phyloP scores from a whole-genome alignment of 2,113 vertebrate species.

The Sander vitreus region DNA sequence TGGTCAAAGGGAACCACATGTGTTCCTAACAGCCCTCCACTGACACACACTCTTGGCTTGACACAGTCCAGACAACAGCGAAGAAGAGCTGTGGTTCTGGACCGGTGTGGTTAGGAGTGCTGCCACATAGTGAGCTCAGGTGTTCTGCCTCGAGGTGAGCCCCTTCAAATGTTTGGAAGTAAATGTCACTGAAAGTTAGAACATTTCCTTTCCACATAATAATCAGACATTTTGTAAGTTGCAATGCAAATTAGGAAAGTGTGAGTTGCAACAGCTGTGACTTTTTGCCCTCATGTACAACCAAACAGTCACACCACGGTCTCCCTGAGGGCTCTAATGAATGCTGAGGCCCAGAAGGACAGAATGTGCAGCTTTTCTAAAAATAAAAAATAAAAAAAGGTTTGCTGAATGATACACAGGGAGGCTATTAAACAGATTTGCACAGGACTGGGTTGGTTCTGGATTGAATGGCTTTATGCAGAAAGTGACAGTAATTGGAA shows the following conservation, averaged over 20 bases:
- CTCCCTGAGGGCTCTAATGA: conserved; percentile 6
- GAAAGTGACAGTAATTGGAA: neutral
- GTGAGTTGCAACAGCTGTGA: conserved; percentile 59
- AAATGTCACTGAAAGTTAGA: conserved; percentile 46
- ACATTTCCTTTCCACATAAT: conserved; percentile 35
- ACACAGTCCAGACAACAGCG: conserved; percentile 59
- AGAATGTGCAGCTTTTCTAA: conserved; percentile 4
- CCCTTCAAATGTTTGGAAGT: conserved; percentile 34
- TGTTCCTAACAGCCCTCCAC: conserved; percentile 49
- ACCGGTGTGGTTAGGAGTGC: neutral
- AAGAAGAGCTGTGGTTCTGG: conserved; percentile 27
- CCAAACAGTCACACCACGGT: conserved; percentile 4
- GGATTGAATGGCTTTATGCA: neutral
- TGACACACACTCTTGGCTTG: conserved; percentile 23
- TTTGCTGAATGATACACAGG: conserved; percentile 6
- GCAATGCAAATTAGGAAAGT: conserved; percentile 51
- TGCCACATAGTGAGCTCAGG: conserved; percentile 51
- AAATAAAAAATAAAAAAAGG: no score
- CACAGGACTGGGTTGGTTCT: neutral
- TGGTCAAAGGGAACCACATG: conserved; percentile 62
- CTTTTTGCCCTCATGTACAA: conserved; percentile 29
- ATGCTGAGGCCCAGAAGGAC: conserved; percentile 10
- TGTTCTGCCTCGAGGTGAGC: conserved; percentile 45
- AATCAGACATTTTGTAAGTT: conserved; percentile 38
- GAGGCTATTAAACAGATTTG: conserved; percentile 1